phyloP scores from a whole-genome alignment of 2,888 invertebrate genomes.

The Rotaria magnacalcarata region DNA sequence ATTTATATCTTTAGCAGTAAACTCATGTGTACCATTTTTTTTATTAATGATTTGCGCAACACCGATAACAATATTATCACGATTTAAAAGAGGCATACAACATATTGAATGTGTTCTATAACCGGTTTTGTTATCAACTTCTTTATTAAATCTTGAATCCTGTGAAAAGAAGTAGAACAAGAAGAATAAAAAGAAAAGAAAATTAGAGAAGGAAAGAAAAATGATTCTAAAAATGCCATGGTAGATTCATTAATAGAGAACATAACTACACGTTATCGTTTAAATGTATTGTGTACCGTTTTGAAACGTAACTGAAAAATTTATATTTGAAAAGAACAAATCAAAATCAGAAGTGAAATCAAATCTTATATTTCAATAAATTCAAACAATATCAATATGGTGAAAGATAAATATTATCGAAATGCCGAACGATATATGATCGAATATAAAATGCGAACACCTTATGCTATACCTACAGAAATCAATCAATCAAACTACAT shows the following conservation, averaged over 20 bases:
- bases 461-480: background rate
- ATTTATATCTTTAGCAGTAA: background rate
- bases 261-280: background rate
- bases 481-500: background rate
- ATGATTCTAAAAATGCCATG: background rate
- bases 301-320: background rate
- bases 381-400: background rate
- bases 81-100: slow-evolving; percentile 80
- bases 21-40: slow-evolving; percentile 52
- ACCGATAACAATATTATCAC: slow-evolving; percentile 67
- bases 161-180: slow-evolving; percentile 65
- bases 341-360: too few species aligned
- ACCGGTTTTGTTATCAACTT: slow-evolving; percentile 63
- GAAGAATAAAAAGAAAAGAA: background rate
- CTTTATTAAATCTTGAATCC: slow-evolving; percentile 71
- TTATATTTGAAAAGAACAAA: background rate
- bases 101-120: slow-evolving; percentile 70
- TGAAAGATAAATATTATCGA: background rate
- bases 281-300: background rate
- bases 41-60: slow-evolving; percentile 82
- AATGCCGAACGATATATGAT: background rate
- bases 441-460: background rate
- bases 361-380: background rate
- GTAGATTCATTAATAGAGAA: background rate
- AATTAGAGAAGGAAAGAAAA: background rate